phyloP scores from a whole-genome alignment of 1,140 invertebrate species.

The Drosophila azteca region DNA sequence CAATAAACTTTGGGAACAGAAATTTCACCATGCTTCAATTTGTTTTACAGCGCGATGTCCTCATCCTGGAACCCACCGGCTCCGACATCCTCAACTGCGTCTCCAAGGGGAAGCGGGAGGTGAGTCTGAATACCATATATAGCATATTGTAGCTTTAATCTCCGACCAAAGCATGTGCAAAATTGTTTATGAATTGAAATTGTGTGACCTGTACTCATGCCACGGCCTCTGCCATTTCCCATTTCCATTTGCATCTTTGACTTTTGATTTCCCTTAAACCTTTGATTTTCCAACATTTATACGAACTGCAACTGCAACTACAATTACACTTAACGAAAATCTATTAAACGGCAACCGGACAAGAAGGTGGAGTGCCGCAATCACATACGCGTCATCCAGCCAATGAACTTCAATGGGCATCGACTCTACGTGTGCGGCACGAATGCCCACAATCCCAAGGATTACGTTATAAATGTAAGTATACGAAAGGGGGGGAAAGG shows the following conservation, averaged over 20 bases:
- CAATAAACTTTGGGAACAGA: constrained; percentile 62
- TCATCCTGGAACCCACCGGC: constrained; percentile 88
- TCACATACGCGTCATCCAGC: constrained; percentile 92
- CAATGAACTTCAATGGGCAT: constrained; percentile 89
- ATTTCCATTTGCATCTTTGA: constrained; percentile 38
- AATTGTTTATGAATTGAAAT: constrained; percentile 30
- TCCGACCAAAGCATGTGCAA: constrained; percentile 32
- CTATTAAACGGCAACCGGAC: constrained; percentile 46
- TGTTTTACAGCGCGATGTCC: constrained; percentile 87
- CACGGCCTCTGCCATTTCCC: constrained; percentile 27
- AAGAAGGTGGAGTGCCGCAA: constrained; percentile 93
- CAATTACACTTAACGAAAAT: constrained; percentile 40
- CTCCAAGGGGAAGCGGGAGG: constrained; percentile 91
- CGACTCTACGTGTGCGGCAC: constrained; percentile 93
- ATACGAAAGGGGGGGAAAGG: constrained; percentile 4
- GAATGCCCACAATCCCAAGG: constrained; percentile 93
- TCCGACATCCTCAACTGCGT: constrained; percentile 90
- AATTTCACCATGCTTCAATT: constrained; percentile 42
- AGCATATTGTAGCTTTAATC: background rate
- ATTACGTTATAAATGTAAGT: constrained; percentile 93
- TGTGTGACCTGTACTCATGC: constrained; percentile 33
- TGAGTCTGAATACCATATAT: constrained; percentile 79
- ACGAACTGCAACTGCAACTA: background rate
- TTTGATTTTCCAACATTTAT: constrained; percentile 44
- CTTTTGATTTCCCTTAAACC: constrained; percentile 28